phyloP scores from a whole-genome alignment of 2,888 invertebrate species.

The Eueremaeus valkanovi region DNA sequence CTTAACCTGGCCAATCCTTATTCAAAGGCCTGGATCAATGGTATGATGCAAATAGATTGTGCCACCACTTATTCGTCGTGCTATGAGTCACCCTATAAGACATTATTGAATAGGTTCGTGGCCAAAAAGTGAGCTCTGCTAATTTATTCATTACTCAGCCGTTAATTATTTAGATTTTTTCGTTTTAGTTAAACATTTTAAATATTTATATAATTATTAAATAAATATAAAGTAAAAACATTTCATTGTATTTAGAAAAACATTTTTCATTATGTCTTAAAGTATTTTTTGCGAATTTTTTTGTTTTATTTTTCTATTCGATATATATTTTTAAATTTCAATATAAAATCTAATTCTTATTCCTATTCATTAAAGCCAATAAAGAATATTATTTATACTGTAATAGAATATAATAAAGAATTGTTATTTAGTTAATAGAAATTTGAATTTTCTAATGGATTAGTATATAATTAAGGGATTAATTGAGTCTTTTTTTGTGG shows the following conservation, averaged over 20 bases:
- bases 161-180: neutral
- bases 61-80: conserved; percentile 7
- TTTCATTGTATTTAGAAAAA: too few relatives aligned
- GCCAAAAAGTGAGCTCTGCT: conserved; percentile 5
- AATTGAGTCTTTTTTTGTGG: too few relatives aligned
- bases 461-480: too few relatives aligned
- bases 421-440: too few relatives aligned
- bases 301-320: neutral
- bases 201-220: too few relatives aligned
- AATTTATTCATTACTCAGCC: neutral
- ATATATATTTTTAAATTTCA: neutral
- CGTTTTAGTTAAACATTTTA: too few relatives aligned
- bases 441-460: neutral
- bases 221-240: too few relatives aligned
- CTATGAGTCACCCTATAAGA: conserved; percentile 12
- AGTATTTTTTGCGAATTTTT: neutral
- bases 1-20: conserved; percentile 27
- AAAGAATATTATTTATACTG: too few relatives aligned
- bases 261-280: too few relatives aligned
- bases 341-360: neutral
- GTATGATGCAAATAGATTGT: conserved; percentile 28
- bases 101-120: neutral
- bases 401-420: too few relatives aligned
- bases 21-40: conserved; percentile 24
- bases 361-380: too few relatives aligned